phyloP scores from a whole-genome alignment of 2,888 invertebrate genomes.

The Sarcophaga variegata region DNA sequence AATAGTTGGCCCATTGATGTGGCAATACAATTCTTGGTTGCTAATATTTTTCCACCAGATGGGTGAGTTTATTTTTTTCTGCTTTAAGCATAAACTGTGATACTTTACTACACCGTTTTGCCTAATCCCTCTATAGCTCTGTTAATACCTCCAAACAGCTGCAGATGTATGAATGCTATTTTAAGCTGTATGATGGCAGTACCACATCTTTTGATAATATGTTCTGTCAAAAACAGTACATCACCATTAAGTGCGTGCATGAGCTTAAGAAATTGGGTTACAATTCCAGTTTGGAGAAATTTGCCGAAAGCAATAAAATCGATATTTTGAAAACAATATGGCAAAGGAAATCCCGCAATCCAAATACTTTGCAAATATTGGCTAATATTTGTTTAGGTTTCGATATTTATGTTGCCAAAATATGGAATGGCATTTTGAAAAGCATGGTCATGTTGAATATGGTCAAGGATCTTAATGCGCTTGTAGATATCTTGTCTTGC shows the following conservation, averaged over 20 bases:
- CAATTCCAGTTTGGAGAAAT: slow-evolving; percentile 80
- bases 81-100: neutral
- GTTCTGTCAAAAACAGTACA: slow-evolving; percentile 78
- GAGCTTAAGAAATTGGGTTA: slow-evolving; percentile 80
- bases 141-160: slow-evolving; percentile 79
- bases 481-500: slow-evolving; percentile 80
- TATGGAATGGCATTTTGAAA: slow-evolving; percentile 81
- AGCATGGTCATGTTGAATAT: slow-evolving; percentile 81
- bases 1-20: slow-evolving; percentile 79
- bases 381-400: slow-evolving; percentile 81
- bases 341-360: slow-evolving; percentile 79
- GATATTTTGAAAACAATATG: slow-evolving; percentile 80
- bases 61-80: slow-evolving; percentile 74
- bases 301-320: slow-evolving; percentile 80
- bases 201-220: slow-evolving; percentile 76
- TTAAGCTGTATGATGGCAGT: slow-evolving; percentile 79
- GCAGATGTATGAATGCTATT: slow-evolving; percentile 81
- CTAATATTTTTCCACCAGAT: slow-evolving; percentile 78
- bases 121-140: slow-evolving; percentile 67
- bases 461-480: slow-evolving; percentile 78
- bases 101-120: neutral
- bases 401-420: slow-evolving; percentile 79
- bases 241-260: slow-evolving; percentile 80
- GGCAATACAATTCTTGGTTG: slow-evolving; percentile 79
- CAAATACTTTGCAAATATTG: slow-evolving; percentile 78